A percentile compares a stretch with the other conserved stretches of the same genome.
Conservation (phyloP, 1,140 invertebrate species). For the Drosophila navojoa region DNA sequence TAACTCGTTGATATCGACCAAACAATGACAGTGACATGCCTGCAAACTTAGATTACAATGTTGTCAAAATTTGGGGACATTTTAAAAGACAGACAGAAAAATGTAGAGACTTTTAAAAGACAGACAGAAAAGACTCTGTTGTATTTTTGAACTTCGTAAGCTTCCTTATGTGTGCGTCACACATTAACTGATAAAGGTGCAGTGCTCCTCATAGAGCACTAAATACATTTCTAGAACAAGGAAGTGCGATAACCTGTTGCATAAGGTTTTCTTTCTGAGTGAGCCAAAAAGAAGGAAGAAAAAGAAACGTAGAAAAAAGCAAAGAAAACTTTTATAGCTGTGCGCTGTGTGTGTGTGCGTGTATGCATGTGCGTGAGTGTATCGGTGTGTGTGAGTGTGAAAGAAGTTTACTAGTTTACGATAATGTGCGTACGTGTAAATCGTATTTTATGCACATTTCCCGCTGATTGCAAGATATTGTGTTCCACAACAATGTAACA, state of each 20-base stretch:
- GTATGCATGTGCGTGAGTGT: constrained; percentile 17
- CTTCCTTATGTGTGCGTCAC: not conserved
- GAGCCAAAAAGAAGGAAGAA: not conserved
- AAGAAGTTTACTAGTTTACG: constrained; percentile 71
- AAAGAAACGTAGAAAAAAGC: not conserved
- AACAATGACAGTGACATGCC: no score
- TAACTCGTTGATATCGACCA: no score
- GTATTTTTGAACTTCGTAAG: not conserved
- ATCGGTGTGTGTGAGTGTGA: constrained; percentile 5
- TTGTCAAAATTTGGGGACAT: no score
- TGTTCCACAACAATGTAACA: constrained; percentile 69
- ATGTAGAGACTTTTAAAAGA: no score
- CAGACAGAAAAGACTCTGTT: no score
- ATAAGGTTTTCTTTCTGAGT: constrained; percentile 55
- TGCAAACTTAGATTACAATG: no score
- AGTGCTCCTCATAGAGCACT: not conserved
- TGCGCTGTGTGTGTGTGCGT: constrained; percentile 28
- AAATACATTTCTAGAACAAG: constrained; percentile 47
- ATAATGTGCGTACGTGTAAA: constrained; percentile 83
- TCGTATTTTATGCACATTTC: constrained; percentile 78
- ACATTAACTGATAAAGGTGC: not conserved
- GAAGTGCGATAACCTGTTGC: constrained; percentile 64
- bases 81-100: no score
- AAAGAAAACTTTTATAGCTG: constrained; percentile 44
- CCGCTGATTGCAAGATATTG: constrained; percentile 80